phyloP scores from a whole-genome alignment of 2,888 invertebrate genomes.

The Leucoptera coffeella region DNA sequence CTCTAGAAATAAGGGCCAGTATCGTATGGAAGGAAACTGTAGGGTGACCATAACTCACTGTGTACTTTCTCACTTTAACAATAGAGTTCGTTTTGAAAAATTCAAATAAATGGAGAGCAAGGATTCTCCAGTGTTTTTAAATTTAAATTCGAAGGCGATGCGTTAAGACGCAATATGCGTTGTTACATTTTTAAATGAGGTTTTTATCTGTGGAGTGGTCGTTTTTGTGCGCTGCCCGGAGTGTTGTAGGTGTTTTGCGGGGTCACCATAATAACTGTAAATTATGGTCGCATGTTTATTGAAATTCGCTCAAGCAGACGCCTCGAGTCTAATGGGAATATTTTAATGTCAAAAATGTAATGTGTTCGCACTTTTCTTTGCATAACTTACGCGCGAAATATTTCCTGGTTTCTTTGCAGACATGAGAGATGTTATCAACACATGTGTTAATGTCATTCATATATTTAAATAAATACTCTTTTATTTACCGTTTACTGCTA shows the following conservation, averaged over 20 bases:
- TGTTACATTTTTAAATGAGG: conserved; percentile 20
- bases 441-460: too few relatives aligned
- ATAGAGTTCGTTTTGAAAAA: conserved; percentile 46
- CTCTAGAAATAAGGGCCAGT: too few relatives aligned
- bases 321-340: conserved; percentile 35
- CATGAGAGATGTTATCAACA: too few relatives aligned
- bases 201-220: conserved; percentile 14
- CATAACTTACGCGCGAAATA: too few relatives aligned
- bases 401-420: too few relatives aligned
- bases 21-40: too few relatives aligned
- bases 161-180: too few relatives aligned
- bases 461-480: too few relatives aligned
- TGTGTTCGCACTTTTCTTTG: conserved; percentile 3
- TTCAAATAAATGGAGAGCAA: too few relatives aligned
- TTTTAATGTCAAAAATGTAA: conserved; percentile 13
- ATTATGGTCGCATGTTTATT: conserved; percentile 46
- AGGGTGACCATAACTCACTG: conserved; percentile 48
- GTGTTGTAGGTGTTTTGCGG: conserved; percentile 48
- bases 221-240: conserved; percentile 38
- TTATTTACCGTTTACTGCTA: too few relatives aligned
- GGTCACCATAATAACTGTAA: conserved; percentile 52
- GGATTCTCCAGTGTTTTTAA: too few relatives aligned
- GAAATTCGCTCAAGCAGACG: conserved; percentile 35
- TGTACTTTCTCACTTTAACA: conserved; percentile 45
- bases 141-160: too few relatives aligned